A percentile compares a stretch with the other conserved stretches of the same genome.
Evolutionary conservation across 30 jellyfish, hydroid and myxozoan species (phyloP).

Genomic region (Morbakka virulenta): DNA sequence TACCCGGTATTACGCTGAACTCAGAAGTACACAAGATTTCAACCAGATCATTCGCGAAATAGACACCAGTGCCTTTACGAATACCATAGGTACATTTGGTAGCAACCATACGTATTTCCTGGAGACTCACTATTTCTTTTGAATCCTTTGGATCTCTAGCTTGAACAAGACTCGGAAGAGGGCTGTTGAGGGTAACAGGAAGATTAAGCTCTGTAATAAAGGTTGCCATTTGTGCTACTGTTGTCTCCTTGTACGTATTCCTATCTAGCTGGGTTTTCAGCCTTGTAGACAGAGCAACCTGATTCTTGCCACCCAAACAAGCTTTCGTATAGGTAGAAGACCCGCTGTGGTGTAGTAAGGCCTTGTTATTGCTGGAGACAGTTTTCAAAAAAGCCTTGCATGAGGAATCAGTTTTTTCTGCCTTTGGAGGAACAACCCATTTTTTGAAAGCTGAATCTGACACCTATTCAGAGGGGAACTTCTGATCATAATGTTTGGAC

Average conservation of each 20-base stretch:
- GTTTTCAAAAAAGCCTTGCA: constrained; percentile 22
- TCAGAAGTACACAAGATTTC: constrained; percentile 1
- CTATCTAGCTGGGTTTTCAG: not conserved
- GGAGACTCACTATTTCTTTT: constrained; percentile 9
- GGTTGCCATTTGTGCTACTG: constrained; percentile 23
- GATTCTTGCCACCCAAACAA: constrained; percentile 1
- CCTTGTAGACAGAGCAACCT: not conserved
- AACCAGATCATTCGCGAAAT: constrained; percentile 12
- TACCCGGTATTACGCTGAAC: constrained; percentile 39
- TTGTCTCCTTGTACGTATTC: constrained; percentile 27
- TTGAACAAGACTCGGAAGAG: not conserved
- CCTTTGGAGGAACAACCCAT: constrained; percentile 35
- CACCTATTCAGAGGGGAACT: constrained; percentile 36
- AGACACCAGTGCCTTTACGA: constrained; percentile 41
- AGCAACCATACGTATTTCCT: no score
- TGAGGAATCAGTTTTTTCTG: constrained; percentile 22
- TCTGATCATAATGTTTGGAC: not conserved
- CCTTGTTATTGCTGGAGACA: constrained; percentile 21
- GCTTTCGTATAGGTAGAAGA: constrained; percentile 3
- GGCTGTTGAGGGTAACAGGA: not conserved
- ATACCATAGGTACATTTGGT: constrained; percentile 21
- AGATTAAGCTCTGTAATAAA: constrained; percentile 44
- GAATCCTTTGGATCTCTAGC: constrained; percentile 2
- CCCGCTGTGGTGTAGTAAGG: constrained; percentile 24
- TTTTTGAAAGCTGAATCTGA: constrained; percentile 27